These are phyloP conservation scores for Drosophila phalerata DNA, from an alignment of 2,888 invertebrate genomes.

Conservation along the genomic window DNA sequence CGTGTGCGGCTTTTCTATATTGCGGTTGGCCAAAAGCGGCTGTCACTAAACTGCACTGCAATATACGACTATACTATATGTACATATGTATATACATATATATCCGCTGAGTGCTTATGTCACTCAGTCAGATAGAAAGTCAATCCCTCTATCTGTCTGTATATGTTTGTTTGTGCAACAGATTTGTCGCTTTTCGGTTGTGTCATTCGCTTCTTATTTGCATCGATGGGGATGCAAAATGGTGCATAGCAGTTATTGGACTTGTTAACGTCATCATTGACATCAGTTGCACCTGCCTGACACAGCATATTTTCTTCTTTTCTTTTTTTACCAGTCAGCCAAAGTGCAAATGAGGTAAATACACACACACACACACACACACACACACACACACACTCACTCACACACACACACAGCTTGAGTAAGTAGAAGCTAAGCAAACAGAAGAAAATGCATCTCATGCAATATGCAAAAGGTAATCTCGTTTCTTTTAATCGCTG, in stretches of 20 bases:
- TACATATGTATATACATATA: background rate
- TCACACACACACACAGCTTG: slow-evolving; percentile 7
- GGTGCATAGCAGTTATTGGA: slow-evolving; percentile 59
- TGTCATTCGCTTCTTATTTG: slow-evolving; percentile 43
- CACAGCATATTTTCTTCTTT: slow-evolving; percentile 49
- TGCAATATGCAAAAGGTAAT: slow-evolving; percentile 85
- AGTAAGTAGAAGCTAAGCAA: slow-evolving; percentile 52
- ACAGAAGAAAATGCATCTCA: slow-evolving; percentile 82
- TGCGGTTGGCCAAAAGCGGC: slow-evolving; percentile 66
- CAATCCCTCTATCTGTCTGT: slow-evolving; percentile 3
- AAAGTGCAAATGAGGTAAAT: slow-evolving; percentile 57
- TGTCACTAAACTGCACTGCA: slow-evolving; percentile 34
- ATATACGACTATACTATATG: background rate
- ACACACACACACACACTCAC: slow-evolving; percentile 9
- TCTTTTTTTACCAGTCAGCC: slow-evolving; percentile 17
- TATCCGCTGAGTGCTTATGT: slow-evolving; percentile 23
- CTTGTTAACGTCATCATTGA: slow-evolving; percentile 77
- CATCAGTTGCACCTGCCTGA: slow-evolving; percentile 74
- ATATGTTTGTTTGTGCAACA: slow-evolving; percentile 17
- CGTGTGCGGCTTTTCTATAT: slow-evolving; percentile 67
- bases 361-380: slow-evolving; percentile 11
- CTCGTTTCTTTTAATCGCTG: slow-evolving; percentile 85
- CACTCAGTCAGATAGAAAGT: slow-evolving; percentile 8
- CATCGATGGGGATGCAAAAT: slow-evolving; percentile 48
- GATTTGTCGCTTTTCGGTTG: slow-evolving; percentile 18